phyloP scores from a whole-genome alignment of 2,888 invertebrate genomes.

The Cosmia trapezina region DNA sequence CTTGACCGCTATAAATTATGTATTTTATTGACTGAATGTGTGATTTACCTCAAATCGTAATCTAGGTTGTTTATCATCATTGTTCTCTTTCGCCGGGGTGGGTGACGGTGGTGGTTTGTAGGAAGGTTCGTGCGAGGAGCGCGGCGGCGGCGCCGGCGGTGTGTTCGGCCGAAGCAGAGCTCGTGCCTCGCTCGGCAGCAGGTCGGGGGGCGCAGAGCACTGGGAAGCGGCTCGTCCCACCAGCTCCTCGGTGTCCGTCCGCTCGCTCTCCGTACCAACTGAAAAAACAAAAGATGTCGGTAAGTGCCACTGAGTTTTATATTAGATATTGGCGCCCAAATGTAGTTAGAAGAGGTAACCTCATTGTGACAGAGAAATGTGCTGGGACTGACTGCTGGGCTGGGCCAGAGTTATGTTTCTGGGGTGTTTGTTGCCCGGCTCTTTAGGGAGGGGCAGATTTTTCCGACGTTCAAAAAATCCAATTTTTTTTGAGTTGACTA shows the following conservation, averaged over 20 bases:
- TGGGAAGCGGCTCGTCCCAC: constrained; percentile 92
- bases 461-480: neutral
- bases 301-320: constrained; percentile 16
- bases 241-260: constrained; percentile 93
- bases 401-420: neutral
- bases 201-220: constrained; percentile 92
- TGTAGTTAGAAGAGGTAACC: neutral
- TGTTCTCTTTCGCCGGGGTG: constrained; percentile 70
- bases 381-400: neutral
- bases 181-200: constrained; percentile 90
- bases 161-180: constrained; percentile 84
- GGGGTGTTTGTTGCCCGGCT: neutral
- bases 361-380: neutral
- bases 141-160: constrained; percentile 65
- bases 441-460: neutral
- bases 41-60: constrained; percentile 84
- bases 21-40: constrained; percentile 4
- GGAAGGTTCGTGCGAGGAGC: constrained; percentile 62
- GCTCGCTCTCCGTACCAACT: constrained; percentile 92
- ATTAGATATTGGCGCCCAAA: neutral
- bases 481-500: neutral
- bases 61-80: constrained; percentile 81
- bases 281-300: constrained; percentile 74
- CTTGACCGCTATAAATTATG: neutral
- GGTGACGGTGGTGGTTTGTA: constrained; percentile 72